Evolutionary conservation across 2,113 vertebrate species (phyloP).

Genomic region (Grantiella picta): DNA sequence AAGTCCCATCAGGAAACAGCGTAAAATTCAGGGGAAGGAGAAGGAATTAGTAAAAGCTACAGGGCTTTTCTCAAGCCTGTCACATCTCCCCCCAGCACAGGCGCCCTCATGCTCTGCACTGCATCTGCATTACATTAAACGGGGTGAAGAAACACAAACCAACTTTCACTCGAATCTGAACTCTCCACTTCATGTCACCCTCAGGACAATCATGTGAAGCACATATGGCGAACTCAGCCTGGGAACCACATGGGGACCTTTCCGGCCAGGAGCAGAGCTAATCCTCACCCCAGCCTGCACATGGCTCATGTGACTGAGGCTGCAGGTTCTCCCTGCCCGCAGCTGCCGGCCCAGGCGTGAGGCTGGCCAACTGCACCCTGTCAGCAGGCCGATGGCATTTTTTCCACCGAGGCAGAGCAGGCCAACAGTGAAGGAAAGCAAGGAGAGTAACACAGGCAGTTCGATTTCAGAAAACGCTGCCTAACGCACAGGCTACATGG

Average conservation of each 20-base stretch:
- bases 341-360: not conserved
- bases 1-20: slow-evolving; percentile 36
- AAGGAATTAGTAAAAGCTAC: not conserved
- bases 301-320: not conserved
- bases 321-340: not conserved
- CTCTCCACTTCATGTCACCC: not conserved
- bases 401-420: not conserved
- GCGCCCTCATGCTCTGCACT: not conserved
- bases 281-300: not conserved
- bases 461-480: not conserved
- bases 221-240: slow-evolving; percentile 10
- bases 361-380: not conserved
- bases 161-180: not conserved
- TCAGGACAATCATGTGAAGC: not conserved
- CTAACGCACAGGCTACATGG: not conserved
- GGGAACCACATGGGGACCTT: not conserved
- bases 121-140: slow-evolving; percentile 26
- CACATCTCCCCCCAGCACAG: not conserved
- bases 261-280: slow-evolving; percentile 39
- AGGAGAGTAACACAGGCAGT: not conserved
- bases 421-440: not conserved
- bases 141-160: slow-evolving; percentile 18
- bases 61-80: slow-evolving; percentile 3
- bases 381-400: not conserved
- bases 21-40: slow-evolving; percentile 7